These are phyloP conservation scores for Meandrusa payeni DNA, from an alignment of 2,888 invertebrate species.

Conservation along the genomic window DNA sequence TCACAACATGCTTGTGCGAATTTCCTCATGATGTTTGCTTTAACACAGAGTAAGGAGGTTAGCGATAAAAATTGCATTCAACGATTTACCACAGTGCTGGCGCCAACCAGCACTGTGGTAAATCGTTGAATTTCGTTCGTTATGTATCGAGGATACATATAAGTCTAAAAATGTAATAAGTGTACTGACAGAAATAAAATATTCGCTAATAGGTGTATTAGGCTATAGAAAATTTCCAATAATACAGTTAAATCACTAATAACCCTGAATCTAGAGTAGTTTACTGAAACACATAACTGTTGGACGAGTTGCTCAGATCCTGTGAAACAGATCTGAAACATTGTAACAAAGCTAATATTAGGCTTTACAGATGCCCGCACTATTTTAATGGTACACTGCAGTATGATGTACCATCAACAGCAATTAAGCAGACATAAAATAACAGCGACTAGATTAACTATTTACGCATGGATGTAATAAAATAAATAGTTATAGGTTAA, in stretches of 20 bases:
- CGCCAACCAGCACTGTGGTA: no score
- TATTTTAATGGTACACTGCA: conserved; percentile 9
- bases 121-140: no score
- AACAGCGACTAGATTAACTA: conserved; percentile 4
- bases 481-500: not conserved
- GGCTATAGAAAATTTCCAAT: no score
- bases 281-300: conserved; percentile 19
- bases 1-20: no score
- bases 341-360: conserved; percentile 17
- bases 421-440: conserved; percentile 21
- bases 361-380: conserved; percentile 1
- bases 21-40: no score
- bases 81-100: no score
- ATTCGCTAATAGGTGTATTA: no score
- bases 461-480: conserved; percentile 2
- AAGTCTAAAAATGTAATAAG: no score
- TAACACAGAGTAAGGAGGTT: no score
- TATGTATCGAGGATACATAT: no score
- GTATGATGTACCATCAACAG: conserved; percentile 1
- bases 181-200: no score
- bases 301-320: conserved; percentile 9
- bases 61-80: no score
- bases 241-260: conserved; percentile 4
- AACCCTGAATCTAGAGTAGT: conserved; percentile 1
- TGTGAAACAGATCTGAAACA: conserved; percentile 9